phyloP scores from a whole-genome alignment of 2,797 vertebrate species.

The Rhyacichthys aspro region DNA sequence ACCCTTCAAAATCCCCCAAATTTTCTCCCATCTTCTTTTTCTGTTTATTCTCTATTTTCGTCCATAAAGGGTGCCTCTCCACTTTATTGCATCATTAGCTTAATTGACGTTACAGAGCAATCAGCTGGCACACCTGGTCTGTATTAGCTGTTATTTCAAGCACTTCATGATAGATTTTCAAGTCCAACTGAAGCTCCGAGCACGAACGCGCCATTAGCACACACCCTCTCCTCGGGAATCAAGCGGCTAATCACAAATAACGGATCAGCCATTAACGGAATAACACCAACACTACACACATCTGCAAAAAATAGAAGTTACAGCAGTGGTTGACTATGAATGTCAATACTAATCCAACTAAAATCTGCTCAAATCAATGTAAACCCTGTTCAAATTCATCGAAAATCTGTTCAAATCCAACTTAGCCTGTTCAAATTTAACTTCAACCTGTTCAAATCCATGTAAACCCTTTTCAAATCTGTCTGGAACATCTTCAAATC shows the following conservation, averaged over 20 bases:
- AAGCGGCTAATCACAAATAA: not conserved
- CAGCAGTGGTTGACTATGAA: too few relatives aligned
- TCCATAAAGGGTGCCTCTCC: conserved; percentile 5
- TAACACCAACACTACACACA: too few relatives aligned
- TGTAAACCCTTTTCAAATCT: too few relatives aligned
- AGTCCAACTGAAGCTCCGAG: not conserved
- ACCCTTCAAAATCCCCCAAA: not conserved
- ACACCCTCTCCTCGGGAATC: not conserved
- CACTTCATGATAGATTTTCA: conserved; percentile 5
- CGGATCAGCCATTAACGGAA: not conserved
- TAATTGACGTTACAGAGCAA: conserved; percentile 25
- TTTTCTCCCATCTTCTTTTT: not conserved
- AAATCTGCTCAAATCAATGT: too few relatives aligned
- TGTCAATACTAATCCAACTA: too few relatives aligned
- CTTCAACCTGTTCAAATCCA: too few relatives aligned
- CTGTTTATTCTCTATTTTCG: not conserved
- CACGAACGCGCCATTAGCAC: not conserved
- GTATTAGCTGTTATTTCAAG: conserved; percentile 16
- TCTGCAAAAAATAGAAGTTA: too few relatives aligned
- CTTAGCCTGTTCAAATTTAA: too few relatives aligned
- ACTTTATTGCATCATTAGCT: conserved; percentile 20
- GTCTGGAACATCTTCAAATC: too few relatives aligned
- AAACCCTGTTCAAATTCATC: too few relatives aligned
- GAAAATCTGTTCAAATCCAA: too few relatives aligned
- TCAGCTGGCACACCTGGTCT: conserved; percentile 27